phyloP scores from a whole-genome alignment of 2,113 vertebrate species.

The Phaetusa simplex region DNA sequence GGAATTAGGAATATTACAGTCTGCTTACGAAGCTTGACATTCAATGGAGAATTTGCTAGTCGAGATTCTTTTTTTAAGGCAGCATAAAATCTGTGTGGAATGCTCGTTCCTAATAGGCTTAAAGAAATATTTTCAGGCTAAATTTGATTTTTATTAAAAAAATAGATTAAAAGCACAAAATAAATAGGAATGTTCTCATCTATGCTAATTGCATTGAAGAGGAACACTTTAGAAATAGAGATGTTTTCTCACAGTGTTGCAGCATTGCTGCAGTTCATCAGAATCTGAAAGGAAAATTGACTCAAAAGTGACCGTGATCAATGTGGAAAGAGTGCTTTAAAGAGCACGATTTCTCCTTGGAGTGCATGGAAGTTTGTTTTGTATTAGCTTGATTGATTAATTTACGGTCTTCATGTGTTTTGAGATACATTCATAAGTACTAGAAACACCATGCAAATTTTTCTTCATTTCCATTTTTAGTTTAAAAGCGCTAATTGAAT shows the following conservation, averaged over 20 bases:
- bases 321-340: neutral
- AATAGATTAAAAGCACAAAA: neutral
- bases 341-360: neutral
- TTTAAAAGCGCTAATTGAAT: neutral
- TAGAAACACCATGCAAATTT: neutral
- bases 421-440: neutral
- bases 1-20: neutral
- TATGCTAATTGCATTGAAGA: neutral
- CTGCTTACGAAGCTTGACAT: neutral
- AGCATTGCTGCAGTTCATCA: neutral
- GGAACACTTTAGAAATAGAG: neutral
- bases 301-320: neutral
- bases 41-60: neutral
- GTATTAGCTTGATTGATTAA: slow-evolving; percentile 2
- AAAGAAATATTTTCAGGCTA: neutral
- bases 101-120: neutral
- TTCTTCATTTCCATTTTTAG: neutral
- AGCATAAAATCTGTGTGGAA: neutral
- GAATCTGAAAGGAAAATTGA: neutral
- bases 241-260: neutral
- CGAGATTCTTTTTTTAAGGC: neutral
- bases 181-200: neutral
- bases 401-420: neutral
- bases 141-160: neutral
- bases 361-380: neutral